Evolutionary conservation across 2,797 vertebrate species (phyloP).

Genomic region (Hylomyscus alleni): DNA sequence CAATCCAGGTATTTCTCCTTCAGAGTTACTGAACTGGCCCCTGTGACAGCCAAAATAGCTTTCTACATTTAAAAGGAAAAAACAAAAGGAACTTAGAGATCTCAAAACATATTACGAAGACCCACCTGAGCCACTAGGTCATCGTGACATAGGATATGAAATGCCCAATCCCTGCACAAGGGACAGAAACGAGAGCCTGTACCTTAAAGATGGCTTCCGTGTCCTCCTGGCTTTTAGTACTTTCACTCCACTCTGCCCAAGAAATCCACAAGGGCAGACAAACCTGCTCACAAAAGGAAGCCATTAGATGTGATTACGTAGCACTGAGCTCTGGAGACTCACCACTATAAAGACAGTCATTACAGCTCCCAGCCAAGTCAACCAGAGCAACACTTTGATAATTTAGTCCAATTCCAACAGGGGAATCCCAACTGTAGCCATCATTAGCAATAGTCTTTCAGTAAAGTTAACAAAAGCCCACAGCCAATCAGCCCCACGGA

Average conservation of each 20-base stretch:
- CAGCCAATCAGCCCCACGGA: neutral
- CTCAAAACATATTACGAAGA: slow-evolving; percentile 54
- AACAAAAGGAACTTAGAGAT: slow-evolving; percentile 31
- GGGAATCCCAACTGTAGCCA: neutral
- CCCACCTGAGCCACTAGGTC: neutral
- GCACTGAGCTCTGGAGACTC: slow-evolving; percentile 21
- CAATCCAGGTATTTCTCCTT: slow-evolving; percentile 96
- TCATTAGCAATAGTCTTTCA: neutral
- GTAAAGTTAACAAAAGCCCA: neutral
- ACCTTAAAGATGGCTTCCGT: slow-evolving; percentile 95
- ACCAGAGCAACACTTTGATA: neutral
- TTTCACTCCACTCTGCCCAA: slow-evolving; percentile 94
- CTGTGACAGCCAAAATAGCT: slow-evolving; percentile 89
- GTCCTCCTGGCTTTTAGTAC: slow-evolving; percentile 88
- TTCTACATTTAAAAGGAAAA: slow-evolving; percentile 89
- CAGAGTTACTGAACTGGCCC: slow-evolving; percentile 91
- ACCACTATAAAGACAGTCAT: neutral
- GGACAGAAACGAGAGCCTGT: slow-evolving; percentile 32
- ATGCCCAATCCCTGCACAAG: neutral
- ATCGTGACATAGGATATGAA: neutral
- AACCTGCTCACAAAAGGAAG: slow-evolving; percentile 87
- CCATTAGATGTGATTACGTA: neutral
- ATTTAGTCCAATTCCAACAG: neutral
- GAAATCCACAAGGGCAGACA: slow-evolving; percentile 94
- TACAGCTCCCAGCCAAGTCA: neutral